Base-by-base conservation (phyloP, 2,113 vertebrate genomes). In the Oceanodroma tethys region DNA sequence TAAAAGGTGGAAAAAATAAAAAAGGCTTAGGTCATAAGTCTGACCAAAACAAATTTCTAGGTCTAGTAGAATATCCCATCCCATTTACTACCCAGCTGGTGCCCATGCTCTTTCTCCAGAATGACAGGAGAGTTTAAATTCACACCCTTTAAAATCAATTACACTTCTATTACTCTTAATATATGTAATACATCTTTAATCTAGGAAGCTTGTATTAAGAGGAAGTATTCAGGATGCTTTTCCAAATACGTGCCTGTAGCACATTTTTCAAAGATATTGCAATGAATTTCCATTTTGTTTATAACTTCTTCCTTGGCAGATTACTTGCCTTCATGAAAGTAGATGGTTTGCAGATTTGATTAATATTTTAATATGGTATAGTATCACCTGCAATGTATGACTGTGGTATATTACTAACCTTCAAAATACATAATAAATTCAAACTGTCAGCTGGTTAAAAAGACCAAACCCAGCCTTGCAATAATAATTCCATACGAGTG, bases 261-360 rank as follows among this genome's bases (percentile, higher is more conserved):
- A 92, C 47, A 89, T 95, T 87, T 91, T 96, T 95, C 83, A 86
- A 94, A 81, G 40, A 68, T 23, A 88, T 29, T 81, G 53, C 38
- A 87, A 60, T 59, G 56, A 80, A 93, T 92, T 93, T 88, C 42
- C 43, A 84, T 94, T 85, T 80, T 89, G n/a, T 91, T 96, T 96
- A 93, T 96, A 91, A 81, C 38, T 76, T 84, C 43, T 93, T 93
- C n/a, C 40, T 68, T 91, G 63, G 62, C 42, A 91, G 45, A 91
- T 63, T 66, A 78, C 60, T 95, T 93, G 30, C 19, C 50, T 89
- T 91, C 71, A 70, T 90, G 88, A 93, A 82, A 75, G 81, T 47
- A 94, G 85, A 86, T 47, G 50, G 52, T 50, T 96, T 92, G 36
- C 71, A 90, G 52, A 75, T 90, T 87, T 93, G 83, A 97, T 96